Conservation (phyloP, 37 sponge, comb jelly and placozoan species). For the Haliclona indistincta region DNA sequence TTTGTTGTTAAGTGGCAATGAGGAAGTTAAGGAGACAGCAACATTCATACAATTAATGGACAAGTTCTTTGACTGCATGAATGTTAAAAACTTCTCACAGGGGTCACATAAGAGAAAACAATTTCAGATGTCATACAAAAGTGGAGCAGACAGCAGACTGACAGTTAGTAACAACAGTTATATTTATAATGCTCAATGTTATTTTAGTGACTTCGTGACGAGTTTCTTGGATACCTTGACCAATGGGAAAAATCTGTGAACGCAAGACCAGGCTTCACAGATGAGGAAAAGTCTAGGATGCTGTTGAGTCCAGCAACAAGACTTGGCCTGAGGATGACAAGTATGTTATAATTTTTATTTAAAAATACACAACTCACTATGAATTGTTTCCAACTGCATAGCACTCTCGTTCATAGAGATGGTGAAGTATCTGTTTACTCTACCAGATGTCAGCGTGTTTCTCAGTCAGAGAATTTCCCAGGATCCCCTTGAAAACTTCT, state of each 20-base stretch:
- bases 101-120: conserved; percentile 15
- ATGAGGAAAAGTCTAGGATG: conserved; percentile 14
- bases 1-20: conserved; percentile 7
- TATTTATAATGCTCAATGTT: background rate
- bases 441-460: conserved; percentile 9
- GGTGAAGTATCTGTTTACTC: conserved; percentile 9
- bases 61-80: conserved; percentile 34
- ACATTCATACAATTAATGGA: conserved; percentile 23
- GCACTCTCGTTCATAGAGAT: conserved; percentile 27
- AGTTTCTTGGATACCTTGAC: conserved; percentile 27
- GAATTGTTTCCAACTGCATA: background rate
- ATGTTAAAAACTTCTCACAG: conserved; percentile 14
- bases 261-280: background rate
- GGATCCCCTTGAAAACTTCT: conserved; percentile 53
- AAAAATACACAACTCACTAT: background rate
- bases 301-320: conserved; percentile 31
- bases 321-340: conserved; percentile 33
- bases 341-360: conserved; percentile 13
- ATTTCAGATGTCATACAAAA: conserved; percentile 1
- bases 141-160: conserved; percentile 13
- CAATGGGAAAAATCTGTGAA: conserved; percentile 32
- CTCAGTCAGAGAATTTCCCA: conserved; percentile 35
- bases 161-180: background rate
- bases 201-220: conserved; percentile 34
- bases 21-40: conserved; percentile 27